phyloP scores from a whole-genome alignment of 2,888 invertebrate species.

The Drepanosiphum platanoidis region DNA sequence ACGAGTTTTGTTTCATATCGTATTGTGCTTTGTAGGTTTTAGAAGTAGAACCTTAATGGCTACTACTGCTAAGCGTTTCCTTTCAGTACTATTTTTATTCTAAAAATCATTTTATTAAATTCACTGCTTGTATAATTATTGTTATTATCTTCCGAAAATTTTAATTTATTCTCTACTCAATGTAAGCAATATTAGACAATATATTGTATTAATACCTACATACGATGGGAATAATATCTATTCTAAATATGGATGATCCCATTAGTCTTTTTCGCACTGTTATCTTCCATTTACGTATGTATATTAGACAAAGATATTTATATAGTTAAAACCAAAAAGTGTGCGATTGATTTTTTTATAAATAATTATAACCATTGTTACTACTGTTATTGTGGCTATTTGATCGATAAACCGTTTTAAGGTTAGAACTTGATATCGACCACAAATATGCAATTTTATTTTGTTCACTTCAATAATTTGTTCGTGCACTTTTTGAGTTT shows the following conservation, averaged over 20 bases:
- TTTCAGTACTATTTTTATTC: conserved; percentile 13
- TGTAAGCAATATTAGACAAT: conserved; percentile 58
- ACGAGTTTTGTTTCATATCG: conserved; percentile 23
- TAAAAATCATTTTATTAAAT: conserved; percentile 4
- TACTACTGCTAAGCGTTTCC: neutral
- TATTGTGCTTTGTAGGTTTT: conserved; percentile 23
- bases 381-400: neutral
- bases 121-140: conserved; percentile 36
- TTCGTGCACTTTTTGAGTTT: conserved; percentile 27
- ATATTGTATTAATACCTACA: conserved; percentile 1
- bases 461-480: neutral
- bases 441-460: neutral
- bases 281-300: conserved; percentile 29
- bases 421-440: neutral
- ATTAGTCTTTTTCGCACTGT: conserved; percentile 13
- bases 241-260: neutral
- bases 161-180: conserved; percentile 23
- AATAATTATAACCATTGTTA: conserved; percentile 1
- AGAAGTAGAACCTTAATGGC: neutral
- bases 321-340: conserved; percentile 34
- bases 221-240: neutral
- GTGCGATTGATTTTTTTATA: conserved; percentile 9
- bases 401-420: neutral
- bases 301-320: conserved; percentile 31
- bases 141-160: neutral